A percentile compares a stretch with the other conserved stretches of the same genome.
Evolutionary conservation across 2,797 vertebrate genomes (phyloP).

Genomic region (Bradypus variegatus): DNA sequence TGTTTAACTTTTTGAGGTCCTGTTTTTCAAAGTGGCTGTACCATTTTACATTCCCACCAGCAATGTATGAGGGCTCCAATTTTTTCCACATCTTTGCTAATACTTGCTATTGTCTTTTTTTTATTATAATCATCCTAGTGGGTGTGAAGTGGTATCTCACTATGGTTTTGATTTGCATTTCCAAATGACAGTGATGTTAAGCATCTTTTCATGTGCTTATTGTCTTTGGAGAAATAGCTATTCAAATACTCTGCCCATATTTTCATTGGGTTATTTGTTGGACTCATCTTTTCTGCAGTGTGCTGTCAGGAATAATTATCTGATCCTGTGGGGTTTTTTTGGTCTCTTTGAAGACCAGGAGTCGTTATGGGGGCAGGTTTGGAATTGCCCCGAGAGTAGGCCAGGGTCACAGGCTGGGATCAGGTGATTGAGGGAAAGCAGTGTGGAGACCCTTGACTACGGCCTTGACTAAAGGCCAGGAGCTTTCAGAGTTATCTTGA

Average conservation of each 20-base stretch:
- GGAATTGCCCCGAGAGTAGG: neutral
- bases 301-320: neutral
- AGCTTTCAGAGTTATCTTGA: neutral
- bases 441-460: neutral
- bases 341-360: neutral
- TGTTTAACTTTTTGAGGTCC: neutral
- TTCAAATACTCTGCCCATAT: neutral
- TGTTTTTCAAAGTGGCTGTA: neutral
- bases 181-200: too few species aligned
- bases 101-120: neutral
- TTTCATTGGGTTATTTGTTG: neutral
- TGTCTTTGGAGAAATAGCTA: neutral
- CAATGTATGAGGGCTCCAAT: neutral
- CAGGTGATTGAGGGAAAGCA: neutral
- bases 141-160: neutral
- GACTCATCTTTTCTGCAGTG: neutral
- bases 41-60: neutral
- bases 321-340: neutral
- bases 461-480: neutral
- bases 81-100: neutral
- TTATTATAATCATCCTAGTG: neutral
- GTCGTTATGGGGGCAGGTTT: neutral
- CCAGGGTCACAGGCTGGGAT: neutral
- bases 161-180: neutral
- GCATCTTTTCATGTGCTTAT: neutral